A percentile compares a stretch with the other conserved stretches of the same genome.
Evolutionary conservation across 92 coral and sea anemone species (phyloP).

Genomic region (Zoanthus sociatus): DNA sequence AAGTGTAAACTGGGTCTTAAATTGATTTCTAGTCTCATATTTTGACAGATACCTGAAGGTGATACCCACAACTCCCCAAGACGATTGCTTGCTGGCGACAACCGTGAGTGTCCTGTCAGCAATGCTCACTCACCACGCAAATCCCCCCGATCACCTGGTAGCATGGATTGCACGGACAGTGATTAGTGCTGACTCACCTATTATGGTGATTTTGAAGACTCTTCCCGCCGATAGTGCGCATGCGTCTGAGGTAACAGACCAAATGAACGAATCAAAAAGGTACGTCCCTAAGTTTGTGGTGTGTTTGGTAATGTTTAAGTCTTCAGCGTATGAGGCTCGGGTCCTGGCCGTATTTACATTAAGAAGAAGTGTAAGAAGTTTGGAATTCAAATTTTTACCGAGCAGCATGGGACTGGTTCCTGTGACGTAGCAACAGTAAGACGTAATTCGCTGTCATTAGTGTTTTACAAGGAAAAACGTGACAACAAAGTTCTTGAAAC

Average conservation of each 20-base stretch:
- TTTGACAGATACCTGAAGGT: slow-evolving; percentile 66
- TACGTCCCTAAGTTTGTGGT: slow-evolving; percentile 9
- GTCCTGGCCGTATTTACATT: not conserved
- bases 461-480: too few species aligned
- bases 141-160: slow-evolving; percentile 83
- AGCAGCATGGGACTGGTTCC: too few species aligned
- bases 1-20: too few species aligned
- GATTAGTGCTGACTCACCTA: slow-evolving; percentile 77
- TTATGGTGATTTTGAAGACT: slow-evolving; percentile 73
- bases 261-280: slow-evolving; percentile 82
- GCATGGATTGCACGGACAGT: slow-evolving; percentile 90
- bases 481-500: too few species aligned
- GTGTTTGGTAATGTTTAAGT: too few species aligned
- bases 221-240: slow-evolving; percentile 46
- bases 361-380: not conserved
- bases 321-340: too few species aligned
- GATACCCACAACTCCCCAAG: slow-evolving; percentile 90
- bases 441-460: too few species aligned
- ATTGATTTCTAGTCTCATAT: too few species aligned
- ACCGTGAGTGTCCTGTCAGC: slow-evolving; percentile 72
- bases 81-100: slow-evolving; percentile 79
- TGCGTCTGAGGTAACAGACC: slow-evolving; percentile 64
- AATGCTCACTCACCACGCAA: slow-evolving; percentile 74
- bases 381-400: too few species aligned
- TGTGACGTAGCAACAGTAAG: too few species aligned